These are phyloP conservation scores for Ladona fulva DNA, from an alignment of 1,140 invertebrate genomes.

Conservation along the genomic window DNA sequence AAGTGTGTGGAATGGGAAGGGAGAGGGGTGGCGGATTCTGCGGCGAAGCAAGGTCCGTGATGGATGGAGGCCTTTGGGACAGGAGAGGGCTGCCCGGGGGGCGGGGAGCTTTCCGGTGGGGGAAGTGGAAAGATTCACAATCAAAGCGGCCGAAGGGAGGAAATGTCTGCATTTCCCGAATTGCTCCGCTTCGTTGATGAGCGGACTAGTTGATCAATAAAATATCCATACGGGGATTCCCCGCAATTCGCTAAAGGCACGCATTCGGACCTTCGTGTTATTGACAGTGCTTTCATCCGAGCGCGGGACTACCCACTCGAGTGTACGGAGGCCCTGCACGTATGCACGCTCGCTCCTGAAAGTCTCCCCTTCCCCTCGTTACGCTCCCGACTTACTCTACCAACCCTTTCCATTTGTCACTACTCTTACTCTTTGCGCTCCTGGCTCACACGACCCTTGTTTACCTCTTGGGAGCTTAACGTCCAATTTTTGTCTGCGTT, in stretches of 20 bases:
- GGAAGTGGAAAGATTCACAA: neutral
- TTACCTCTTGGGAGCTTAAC: no score
- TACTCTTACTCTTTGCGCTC: no score
- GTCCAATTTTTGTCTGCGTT: no score
- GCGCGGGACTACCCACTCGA: neutral
- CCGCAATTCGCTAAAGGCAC: neutral
- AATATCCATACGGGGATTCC: neutral
- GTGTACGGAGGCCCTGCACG: neutral
- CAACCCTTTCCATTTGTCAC: no score
- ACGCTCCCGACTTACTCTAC: no score
- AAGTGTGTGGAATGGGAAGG: neutral
- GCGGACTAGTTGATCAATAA: neutral
- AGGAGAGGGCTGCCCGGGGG: no score
- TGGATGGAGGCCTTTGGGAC: no score
- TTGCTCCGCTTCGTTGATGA: neutral
- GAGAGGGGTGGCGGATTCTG: no score
- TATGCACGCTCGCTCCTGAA: no score
- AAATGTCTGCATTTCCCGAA: neutral
- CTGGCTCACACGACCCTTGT: no score
- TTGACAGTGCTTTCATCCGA: neutral
- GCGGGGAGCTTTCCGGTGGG: neutral
- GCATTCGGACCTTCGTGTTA: neutral
- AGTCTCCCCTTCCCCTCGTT: no score
- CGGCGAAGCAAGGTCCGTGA: no score
- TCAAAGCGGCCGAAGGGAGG: neutral